Percentiles rank a stretch among this genome's conserved stretches.
Conservation (phyloP, 2,797 vertebrate species). For the Okamejei kenojei region DNA sequence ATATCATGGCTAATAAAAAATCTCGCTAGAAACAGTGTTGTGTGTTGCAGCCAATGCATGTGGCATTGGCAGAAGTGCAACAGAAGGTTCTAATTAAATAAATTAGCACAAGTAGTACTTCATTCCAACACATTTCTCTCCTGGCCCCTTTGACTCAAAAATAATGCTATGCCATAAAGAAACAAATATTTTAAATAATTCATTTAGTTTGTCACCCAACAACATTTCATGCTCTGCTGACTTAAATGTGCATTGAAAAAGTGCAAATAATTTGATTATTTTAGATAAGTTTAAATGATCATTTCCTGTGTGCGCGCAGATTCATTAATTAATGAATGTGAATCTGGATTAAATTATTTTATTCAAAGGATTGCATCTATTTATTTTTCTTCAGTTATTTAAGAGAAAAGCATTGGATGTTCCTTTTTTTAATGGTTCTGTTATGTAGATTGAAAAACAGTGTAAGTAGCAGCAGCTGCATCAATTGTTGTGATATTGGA, state of each 20-base stretch:
- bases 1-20: background rate
- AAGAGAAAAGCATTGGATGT: background rate
- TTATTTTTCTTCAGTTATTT: background rate
- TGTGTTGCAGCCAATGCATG: background rate
- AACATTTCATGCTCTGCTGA: too few relatives aligned
- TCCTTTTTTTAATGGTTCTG: background rate
- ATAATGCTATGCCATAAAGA: background rate
- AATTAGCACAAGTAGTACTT: background rate
- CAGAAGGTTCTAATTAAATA: background rate
- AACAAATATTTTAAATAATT: background rate
- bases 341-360: background rate
- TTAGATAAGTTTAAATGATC: background rate
- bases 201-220: background rate
- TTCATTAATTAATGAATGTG: background rate
- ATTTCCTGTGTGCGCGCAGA: background rate
- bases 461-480: background rate
- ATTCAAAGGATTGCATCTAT: background rate
- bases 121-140: background rate
- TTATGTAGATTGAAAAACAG: background rate
- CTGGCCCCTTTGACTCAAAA: background rate
- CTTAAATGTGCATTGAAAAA: too few relatives aligned
- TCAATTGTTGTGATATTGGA: too few relatives aligned
- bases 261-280: too few relatives aligned
- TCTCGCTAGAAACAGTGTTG: background rate
- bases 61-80: background rate